Evolutionary conservation across 2,888 invertebrate genomes (phyloP).

Genomic region (Troglohyphantes excavatus): DNA sequence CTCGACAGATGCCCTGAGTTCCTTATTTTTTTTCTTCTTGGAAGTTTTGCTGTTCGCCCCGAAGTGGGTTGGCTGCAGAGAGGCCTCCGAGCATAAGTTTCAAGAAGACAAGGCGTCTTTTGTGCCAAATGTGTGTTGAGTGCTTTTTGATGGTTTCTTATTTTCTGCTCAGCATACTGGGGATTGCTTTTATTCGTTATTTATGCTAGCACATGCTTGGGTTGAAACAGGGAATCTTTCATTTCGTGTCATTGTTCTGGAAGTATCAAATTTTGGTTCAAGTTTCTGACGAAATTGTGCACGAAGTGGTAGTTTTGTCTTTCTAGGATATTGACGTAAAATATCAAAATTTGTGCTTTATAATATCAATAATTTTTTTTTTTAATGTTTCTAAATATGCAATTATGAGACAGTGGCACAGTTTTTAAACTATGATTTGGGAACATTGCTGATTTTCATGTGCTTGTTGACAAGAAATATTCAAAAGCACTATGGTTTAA

Average conservation of each 20-base stretch:
- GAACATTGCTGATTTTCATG: too few species aligned
- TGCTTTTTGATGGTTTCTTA: neutral
- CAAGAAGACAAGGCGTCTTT: slow-evolving; percentile 41
- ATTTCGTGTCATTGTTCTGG: neutral
- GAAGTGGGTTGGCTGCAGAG: slow-evolving; percentile 17
- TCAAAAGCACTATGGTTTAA: too few species aligned
- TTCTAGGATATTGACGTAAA: too few species aligned
- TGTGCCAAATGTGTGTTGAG: slow-evolving; percentile 35
- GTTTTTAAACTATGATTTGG: too few species aligned
- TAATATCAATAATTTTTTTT: too few species aligned
- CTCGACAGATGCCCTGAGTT: slow-evolving; percentile 39
- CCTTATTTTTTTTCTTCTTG: slow-evolving; percentile 47
- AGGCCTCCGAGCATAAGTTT: neutral
- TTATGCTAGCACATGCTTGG: neutral
- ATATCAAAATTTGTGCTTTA: too few species aligned
- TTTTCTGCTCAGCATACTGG: neutral
- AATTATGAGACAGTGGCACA: too few species aligned
- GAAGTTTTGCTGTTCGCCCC: slow-evolving; percentile 12
- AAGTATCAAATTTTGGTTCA: neutral
- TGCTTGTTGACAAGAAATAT: too few species aligned
- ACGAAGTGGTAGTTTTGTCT: neutral
- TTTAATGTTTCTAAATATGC: too few species aligned
- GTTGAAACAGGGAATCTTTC: neutral
- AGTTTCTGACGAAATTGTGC: neutral
- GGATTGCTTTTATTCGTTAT: neutral